phyloP scores from a whole-genome alignment of 2,797 vertebrate species.

The Scolopax rusticola region DNA sequence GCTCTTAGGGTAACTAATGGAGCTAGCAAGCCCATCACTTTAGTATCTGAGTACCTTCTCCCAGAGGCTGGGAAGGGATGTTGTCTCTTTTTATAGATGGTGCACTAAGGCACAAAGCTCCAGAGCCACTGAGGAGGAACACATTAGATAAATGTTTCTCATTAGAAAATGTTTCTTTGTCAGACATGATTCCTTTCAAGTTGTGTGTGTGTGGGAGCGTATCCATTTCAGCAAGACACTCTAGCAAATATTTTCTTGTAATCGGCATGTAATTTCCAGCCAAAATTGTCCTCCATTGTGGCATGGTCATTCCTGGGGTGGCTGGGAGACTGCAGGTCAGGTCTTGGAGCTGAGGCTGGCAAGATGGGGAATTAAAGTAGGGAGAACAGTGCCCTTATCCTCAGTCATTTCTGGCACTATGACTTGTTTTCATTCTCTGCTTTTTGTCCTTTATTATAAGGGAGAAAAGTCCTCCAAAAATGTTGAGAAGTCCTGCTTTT shows the following conservation, averaged over 20 bases:
- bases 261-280: background rate
- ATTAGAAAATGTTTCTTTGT: constrained; percentile 62
- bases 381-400: background rate
- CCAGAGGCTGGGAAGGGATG: background rate
- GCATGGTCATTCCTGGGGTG: background rate
- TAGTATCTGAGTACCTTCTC: background rate
- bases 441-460: constrained; percentile 24
- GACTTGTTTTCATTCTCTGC: background rate
- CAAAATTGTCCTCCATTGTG: background rate
- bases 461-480: constrained; percentile 36
- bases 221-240: constrained; percentile 32
- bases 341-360: background rate
- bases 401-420: background rate
- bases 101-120: background rate
- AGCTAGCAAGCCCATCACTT: background rate
- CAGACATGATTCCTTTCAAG: constrained; percentile 34
- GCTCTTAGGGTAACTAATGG: background rate
- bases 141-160: constrained; percentile 36
- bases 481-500: constrained; percentile 21
- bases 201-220: background rate
- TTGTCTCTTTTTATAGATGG: background rate
- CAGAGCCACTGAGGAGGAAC: background rate
- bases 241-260: constrained; percentile 54
- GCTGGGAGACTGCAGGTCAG: background rate
- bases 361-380: background rate